phyloP scores from a whole-genome alignment of 2,113 vertebrate species.

The Ciconia stormi region DNA sequence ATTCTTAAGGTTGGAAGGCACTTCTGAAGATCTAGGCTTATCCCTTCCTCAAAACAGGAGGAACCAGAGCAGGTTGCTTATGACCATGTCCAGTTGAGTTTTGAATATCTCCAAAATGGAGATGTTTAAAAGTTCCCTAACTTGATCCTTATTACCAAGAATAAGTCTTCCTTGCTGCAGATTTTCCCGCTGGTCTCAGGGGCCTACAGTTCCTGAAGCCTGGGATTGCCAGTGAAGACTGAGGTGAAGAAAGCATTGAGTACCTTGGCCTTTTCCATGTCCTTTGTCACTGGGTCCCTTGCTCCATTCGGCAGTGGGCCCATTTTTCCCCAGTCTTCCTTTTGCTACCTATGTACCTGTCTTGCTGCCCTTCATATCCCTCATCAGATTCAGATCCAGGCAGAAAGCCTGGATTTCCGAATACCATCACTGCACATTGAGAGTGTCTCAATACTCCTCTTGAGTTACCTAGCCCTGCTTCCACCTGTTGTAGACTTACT shows the following conservation, averaged over 20 bases:
- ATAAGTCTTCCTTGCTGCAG: not conserved
- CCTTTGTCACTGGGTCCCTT: not conserved
- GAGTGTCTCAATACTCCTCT: not conserved
- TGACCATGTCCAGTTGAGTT: not conserved
- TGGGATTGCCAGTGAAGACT: not conserved
- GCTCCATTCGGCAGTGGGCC: not conserved
- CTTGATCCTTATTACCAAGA: not conserved
- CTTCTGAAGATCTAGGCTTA: not conserved
- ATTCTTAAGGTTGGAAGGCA: not conserved
- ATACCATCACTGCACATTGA: not conserved
- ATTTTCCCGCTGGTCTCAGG: not conserved
- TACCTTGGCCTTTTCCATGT: not conserved
- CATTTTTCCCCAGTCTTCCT: not conserved
- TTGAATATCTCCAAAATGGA: not conserved
- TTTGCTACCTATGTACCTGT: not conserved
- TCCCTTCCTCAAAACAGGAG: not conserved
- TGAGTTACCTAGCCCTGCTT: not conserved
- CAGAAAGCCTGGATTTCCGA: not conserved
- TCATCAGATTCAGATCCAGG: not conserved
- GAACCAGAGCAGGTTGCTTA: not conserved
- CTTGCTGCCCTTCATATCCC: not conserved
- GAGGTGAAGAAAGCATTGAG: not conserved
- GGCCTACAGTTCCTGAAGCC: not conserved
- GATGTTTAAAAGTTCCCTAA: not conserved
- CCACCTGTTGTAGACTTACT: not conserved